phyloP scores from a whole-genome alignment of 2,888 invertebrate species.

The Unio pictorum region DNA sequence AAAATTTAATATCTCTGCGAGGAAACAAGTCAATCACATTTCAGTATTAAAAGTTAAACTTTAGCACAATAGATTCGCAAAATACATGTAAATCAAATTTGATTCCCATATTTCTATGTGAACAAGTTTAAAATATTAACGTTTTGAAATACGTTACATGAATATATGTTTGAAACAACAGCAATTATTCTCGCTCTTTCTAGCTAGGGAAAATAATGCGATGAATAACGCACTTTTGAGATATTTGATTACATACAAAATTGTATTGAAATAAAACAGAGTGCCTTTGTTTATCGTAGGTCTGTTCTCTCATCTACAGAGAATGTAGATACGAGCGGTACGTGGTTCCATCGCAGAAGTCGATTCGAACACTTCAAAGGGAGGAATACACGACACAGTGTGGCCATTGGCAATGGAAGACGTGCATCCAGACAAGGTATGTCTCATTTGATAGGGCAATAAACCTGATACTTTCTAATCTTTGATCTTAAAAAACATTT shows the following conservation, averaged over 20 bases:
- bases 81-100: no score
- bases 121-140: no score
- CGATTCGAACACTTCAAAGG: conserved; percentile 45
- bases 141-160: no score
- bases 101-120: no score
- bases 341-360: conserved; percentile 47
- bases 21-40: no score
- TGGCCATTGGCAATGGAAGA: conserved; percentile 53
- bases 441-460: background rate
- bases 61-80: no score
- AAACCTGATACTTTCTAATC: background rate
- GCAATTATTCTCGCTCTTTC: no score
- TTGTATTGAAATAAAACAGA: background rate
- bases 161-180: no score
- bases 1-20: no score
- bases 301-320: conserved; percentile 24
- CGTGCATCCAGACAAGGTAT: conserved; percentile 57
- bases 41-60: no score
- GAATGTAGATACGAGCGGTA: conserved; percentile 52
- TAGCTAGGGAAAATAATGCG: background rate
- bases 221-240: background rate
- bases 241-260: background rate
- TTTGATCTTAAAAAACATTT: background rate
- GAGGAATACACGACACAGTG: conserved; percentile 50
- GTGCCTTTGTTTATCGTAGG: conserved; percentile 1